phyloP scores from a whole-genome alignment of 1,140 invertebrate species.

The Rhyzopertha dominica region DNA sequence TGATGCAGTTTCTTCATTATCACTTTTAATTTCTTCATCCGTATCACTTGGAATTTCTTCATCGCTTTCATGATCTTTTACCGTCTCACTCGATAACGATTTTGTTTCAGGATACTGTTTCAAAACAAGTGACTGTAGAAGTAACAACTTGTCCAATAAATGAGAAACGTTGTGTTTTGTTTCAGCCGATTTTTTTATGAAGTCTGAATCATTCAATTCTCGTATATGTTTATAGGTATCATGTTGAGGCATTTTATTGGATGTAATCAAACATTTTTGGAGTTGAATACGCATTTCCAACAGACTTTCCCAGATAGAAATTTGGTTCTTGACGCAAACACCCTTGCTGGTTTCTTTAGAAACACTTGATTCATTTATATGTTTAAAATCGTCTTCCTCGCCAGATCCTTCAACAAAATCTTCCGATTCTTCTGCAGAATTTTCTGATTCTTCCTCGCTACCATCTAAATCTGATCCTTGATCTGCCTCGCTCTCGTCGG shows the following conservation, averaged over 20 bases:
- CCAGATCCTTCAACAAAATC: conserved; percentile 37
- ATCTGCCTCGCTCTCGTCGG: conserved; percentile 21
- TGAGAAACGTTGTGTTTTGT: conserved; percentile 52
- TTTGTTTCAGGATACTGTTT: conserved; percentile 64
- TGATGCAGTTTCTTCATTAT: conserved; percentile 33
- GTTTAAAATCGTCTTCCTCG: conserved; percentile 48
- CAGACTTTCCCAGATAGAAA: conserved; percentile 75
- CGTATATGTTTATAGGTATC: conserved; percentile 51
- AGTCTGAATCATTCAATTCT: conserved; percentile 47
- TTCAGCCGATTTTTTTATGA: conserved; percentile 49
- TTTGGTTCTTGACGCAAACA: conserved; percentile 68
- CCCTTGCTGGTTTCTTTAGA: conserved; percentile 70
- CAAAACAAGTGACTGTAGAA: conserved; percentile 57
- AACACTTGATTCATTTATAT: conserved; percentile 52
- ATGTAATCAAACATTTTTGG: conserved; percentile 68
- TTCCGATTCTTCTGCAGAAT: conserved; percentile 16
- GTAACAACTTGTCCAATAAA: conserved; percentile 61
- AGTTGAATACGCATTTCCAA: conserved; percentile 79
- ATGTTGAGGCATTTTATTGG: conserved; percentile 72
- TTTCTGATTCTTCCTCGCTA: conserved; percentile 22
- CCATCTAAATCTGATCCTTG: conserved; percentile 24
- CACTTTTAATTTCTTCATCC: conserved; percentile 43
- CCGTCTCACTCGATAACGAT: conserved; percentile 31
- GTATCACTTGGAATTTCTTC: conserved; percentile 50
- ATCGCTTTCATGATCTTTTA: conserved; percentile 43